Percentiles rank a stretch among this genome's conserved stretches.
Conservation (phyloP, 2,888 invertebrate genomes). For the Phyllotreta striolata region DNA sequence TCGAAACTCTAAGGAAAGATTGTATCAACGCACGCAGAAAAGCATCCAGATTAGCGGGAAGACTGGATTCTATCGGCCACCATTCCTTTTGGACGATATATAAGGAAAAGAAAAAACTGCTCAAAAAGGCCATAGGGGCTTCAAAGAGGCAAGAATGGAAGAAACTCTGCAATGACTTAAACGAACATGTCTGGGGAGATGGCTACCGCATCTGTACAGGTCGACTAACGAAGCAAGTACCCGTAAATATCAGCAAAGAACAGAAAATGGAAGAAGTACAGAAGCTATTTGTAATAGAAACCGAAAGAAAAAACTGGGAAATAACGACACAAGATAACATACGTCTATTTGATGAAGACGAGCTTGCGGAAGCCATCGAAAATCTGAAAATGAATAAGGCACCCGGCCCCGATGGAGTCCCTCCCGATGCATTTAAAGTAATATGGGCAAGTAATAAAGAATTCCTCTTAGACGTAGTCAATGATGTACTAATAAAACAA, state of each 20-base stretch:
- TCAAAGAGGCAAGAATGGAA: conserved; percentile 11
- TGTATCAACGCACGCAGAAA: neutral
- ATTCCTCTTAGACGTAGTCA: neutral
- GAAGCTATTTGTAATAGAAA: no score
- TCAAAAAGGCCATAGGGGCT: conserved; percentile 3
- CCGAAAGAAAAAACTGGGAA: no score
- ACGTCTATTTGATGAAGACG: no score
- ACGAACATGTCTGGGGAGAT: conserved; percentile 15
- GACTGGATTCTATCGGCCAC: neutral
- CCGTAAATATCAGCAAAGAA: conserved; percentile 10
- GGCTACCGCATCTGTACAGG: conserved; percentile 11
- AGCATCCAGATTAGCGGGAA: neutral
- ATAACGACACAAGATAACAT: no score
- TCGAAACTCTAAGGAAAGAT: neutral
- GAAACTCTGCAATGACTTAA: neutral
- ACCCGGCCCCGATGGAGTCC: neutral
- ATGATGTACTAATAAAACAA: conserved; percentile 25
- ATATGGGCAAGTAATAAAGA: neutral
- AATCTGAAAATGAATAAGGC: neutral
- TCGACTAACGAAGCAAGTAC: neutral
- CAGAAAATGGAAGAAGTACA: neutral
- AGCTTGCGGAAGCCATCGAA: no score
- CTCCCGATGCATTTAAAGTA: neutral
- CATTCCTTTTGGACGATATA: neutral
- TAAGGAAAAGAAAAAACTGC: conserved; percentile 2